Base-by-base conservation (phyloP, 2,797 vertebrate species). In the Allobates femoralis region DNA sequence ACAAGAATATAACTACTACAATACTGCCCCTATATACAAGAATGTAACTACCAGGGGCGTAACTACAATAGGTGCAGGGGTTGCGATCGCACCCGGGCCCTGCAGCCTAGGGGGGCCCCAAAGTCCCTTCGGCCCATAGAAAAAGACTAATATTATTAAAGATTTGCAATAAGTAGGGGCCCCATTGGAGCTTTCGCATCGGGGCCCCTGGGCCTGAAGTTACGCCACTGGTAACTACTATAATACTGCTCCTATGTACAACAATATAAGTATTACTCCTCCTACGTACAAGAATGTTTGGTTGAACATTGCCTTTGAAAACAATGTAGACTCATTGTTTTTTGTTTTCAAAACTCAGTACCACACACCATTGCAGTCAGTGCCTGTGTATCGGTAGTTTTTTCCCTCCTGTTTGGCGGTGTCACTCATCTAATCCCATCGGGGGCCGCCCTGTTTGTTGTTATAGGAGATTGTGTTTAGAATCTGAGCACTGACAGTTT, bases 401-500 rank as follows among this genome's bases (percentile, higher is more conserved):
- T 53, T 19, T 16, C 26, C 64, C 60, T 51, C 28, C 46, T 81
- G 60, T 23, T 46, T 66, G n/a, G 26, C 3, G 41, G 18, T 67
- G 60, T 81, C 60, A 34, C 64, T 53, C 32, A 12, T 51, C 64
- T 30, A 55, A 37, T 69, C 64, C 28, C 64, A n/a, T 62, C 60
- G n/a, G 21, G 21, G 60, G 30, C 23, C 0, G 14, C 66, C 60
- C 30, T 77, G 73, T 53, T 74, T 81, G 55, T 81, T 86, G 67
- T 34, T 28, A 26, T 46, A 14, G 1, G 14, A 71, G 19, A 41
- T 28, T 71, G 41, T 81, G 73, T 28, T 82, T 76, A 76, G 79
- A 76, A 77, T 86, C 50, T 62, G n/a, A 26, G 32, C 16, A 11
- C 51, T 66, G 73, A 77, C 78, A 62, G 32, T 67, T 75, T 78